A percentile compares a stretch with the other conserved stretches of the same genome.
phyloP scores from a whole-genome alignment of 2,797 vertebrate species.

The Parotocinclus haroldoi region DNA sequence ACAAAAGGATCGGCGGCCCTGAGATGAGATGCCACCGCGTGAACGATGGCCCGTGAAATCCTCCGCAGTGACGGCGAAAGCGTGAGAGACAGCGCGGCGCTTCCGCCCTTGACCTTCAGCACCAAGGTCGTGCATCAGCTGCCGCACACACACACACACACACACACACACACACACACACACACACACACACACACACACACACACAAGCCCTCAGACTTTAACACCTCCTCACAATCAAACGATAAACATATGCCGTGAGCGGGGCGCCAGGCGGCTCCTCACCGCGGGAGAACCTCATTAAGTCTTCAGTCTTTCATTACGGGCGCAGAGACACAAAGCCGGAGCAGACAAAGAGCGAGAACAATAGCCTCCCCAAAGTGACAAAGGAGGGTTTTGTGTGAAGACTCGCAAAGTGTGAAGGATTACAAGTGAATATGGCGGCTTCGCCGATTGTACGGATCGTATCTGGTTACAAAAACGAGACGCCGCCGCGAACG shows the following conservation, averaged over 20 bases:
- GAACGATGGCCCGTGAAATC: too few relatives aligned
- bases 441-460: conserved; percentile 24
- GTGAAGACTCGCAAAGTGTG: conserved; percentile 9
- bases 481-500: not conserved
- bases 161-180: conserved; percentile 31
- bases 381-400: conserved; percentile 35
- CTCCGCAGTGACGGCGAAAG: too few relatives aligned
- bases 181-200: too few relatives aligned
- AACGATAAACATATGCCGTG: conserved; percentile 49
- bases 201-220: conserved; percentile 24
- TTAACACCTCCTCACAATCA: conserved; percentile 41
- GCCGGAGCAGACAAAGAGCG: conserved; percentile 30
- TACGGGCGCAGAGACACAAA: conserved; percentile 36
- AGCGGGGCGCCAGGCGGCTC: conserved; percentile 4
- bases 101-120: conserved; percentile 36
- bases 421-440: conserved; percentile 33
- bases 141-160: too few relatives aligned
- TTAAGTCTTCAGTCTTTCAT: conserved; percentile 51
- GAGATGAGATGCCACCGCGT: too few relatives aligned
- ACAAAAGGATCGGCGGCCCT: too few relatives aligned
- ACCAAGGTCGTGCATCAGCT: conserved; percentile 14
- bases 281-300: conserved; percentile 37
- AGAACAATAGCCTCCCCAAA: conserved; percentile 28
- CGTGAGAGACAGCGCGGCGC: conserved; percentile 1
- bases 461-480: conserved; percentile 30